phyloP scores from a whole-genome alignment of 2,113 vertebrate species.

The Cyanocitta stelleri region DNA sequence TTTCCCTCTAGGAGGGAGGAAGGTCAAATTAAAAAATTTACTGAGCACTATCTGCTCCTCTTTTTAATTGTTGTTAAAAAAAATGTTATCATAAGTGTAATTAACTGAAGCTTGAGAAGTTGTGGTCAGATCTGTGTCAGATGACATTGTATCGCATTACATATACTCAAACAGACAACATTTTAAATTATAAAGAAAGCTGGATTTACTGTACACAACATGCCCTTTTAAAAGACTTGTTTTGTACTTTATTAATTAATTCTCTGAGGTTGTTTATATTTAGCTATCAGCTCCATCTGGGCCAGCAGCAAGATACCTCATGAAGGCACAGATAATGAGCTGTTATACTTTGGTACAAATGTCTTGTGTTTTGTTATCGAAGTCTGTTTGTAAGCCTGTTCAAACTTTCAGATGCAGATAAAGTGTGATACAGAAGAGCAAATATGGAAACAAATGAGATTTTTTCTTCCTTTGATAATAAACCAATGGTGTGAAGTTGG shows the following conservation, averaged over 20 bases:
- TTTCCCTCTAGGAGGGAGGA: background rate
- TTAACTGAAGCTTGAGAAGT: background rate
- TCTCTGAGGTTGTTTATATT: conserved; percentile 49
- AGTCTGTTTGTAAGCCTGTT: conserved; percentile 28
- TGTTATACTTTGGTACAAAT: conserved; percentile 16
- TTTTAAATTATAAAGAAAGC: background rate
- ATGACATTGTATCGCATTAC: background rate
- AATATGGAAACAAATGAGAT: background rate
- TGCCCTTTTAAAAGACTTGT: conserved; percentile 31
- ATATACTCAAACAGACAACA: background rate
- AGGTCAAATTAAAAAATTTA: background rate
- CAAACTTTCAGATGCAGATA: background rate
- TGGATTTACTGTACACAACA: background rate
- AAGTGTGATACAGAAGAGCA: background rate
- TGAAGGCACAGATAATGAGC: conserved; percentile 40
- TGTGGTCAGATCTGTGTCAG: background rate
- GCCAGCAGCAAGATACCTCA: conserved; percentile 19
- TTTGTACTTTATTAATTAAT: conserved; percentile 57
- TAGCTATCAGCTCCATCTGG: conserved; percentile 53
- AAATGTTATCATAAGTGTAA: background rate
- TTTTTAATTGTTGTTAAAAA: background rate
- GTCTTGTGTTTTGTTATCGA: conserved; percentile 5
- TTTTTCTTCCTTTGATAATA: background rate
- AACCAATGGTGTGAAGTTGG: background rate
- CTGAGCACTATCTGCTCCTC: background rate